Percentiles rank a stretch among this genome's conserved stretches.
Evolutionary conservation across 2,797 vertebrate species (phyloP).

Genomic region (Anomalospiza imberbis): DNA sequence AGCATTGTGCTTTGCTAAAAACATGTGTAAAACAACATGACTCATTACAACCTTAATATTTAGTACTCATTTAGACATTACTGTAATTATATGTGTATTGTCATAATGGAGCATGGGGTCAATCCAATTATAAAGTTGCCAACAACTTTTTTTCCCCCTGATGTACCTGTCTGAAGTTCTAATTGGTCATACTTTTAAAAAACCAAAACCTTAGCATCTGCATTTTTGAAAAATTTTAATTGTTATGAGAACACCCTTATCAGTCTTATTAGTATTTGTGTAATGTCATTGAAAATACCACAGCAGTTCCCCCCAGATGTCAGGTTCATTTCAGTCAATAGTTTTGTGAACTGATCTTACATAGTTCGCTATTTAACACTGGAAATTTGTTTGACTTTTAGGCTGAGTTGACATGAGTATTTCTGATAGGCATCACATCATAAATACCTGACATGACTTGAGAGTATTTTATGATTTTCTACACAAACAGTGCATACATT

Average conservation of each 20-base stretch:
- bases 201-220: slow-evolving; percentile 21
- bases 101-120: slow-evolving; percentile 8
- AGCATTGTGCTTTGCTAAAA: slow-evolving; percentile 49
- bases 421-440: slow-evolving; percentile 45
- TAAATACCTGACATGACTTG: slow-evolving; percentile 66
- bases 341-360: slow-evolving; percentile 46
- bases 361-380: slow-evolving; percentile 48
- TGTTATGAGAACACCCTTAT: slow-evolving; percentile 10
- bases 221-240: slow-evolving; percentile 1
- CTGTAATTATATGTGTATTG: slow-evolving; percentile 24
- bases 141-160: not conserved
- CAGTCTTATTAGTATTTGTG: not conserved
- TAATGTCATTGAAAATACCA: slow-evolving; percentile 10
- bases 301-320: slow-evolving; percentile 21
- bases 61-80: slow-evolving; percentile 13
- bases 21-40: slow-evolving; percentile 40
- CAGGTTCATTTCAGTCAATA: slow-evolving; percentile 54
- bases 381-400: slow-evolving; percentile 47
- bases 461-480: slow-evolving; percentile 54
- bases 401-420: slow-evolving; percentile 34
- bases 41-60: slow-evolving; percentile 5
- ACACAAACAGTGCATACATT: not conserved
- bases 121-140: slow-evolving; percentile 31
- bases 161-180: slow-evolving; percentile 3
- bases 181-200: not conserved